Conservation (phyloP, 1,140 invertebrate genomes). For the Centruroides vittatus region DNA sequence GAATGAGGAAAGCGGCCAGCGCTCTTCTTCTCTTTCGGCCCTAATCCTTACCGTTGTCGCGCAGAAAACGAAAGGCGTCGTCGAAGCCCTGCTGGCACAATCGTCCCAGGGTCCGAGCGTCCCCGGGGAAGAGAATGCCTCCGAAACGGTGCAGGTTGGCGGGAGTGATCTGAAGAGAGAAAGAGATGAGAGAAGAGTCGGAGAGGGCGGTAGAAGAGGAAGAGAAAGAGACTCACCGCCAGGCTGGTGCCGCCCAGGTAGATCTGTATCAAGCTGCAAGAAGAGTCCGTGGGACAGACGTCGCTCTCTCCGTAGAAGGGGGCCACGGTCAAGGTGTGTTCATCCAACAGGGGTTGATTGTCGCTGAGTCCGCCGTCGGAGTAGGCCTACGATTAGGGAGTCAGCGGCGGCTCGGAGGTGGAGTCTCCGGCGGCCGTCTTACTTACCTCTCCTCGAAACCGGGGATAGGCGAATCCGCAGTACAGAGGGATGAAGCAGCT, state of each 20-base stretch:
- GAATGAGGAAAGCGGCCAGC: no score
- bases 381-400: constrained; percentile 42
- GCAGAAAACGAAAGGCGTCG: constrained; percentile 77
- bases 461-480: constrained; percentile 79
- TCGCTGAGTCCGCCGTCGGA: constrained; percentile 96
- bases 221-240: constrained; percentile 37
- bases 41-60: no score
- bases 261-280: constrained; percentile 43
- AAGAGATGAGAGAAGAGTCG: background rate
- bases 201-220: background rate
- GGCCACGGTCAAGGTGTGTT: constrained; percentile 90
- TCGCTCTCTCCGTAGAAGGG: constrained; percentile 97
- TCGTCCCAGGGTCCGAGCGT: constrained; percentile 72
- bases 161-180: constrained; percentile 42
- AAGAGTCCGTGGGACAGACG: constrained; percentile 84
- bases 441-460: constrained; percentile 56
- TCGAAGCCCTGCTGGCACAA: constrained; percentile 98
- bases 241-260: constrained; percentile 90
- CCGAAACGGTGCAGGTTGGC: constrained; percentile 86
- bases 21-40: no score
- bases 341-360: constrained; percentile 84
- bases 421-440: background rate
- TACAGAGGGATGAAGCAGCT: constrained; percentile 93
- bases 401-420: no score
- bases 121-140: constrained; percentile 84